Conservation (phyloP, 2,113 vertebrate species). For the Peucedramus taeniatus region DNA sequence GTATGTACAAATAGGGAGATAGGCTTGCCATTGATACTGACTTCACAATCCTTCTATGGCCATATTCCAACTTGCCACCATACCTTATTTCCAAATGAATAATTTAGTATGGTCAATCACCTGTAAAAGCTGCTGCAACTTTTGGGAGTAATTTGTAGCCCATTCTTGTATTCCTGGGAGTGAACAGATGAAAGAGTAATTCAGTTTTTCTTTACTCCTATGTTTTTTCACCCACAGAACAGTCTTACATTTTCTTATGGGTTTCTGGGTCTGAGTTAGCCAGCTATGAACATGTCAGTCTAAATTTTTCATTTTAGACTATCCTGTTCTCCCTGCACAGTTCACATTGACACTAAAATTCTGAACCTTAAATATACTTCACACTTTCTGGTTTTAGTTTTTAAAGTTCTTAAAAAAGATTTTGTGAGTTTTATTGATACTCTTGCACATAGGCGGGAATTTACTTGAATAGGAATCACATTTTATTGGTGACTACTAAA, state of each 20-base stretch:
- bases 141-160: background rate
- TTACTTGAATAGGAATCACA: background rate
- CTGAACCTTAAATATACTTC: background rate
- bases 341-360: background rate
- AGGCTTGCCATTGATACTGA: background rate
- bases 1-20: background rate
- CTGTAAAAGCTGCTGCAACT: too few relatives aligned
- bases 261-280: background rate
- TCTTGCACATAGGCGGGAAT: background rate
- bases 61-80: background rate
- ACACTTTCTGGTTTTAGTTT: background rate
- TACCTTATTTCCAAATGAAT: background rate
- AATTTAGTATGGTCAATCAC: background rate
- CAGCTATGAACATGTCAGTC: background rate
- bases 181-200: background rate
- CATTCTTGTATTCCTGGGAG: background rate
- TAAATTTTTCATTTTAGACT: background rate
- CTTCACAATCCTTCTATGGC: background rate
- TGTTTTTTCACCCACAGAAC: background rate
- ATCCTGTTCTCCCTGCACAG: background rate
- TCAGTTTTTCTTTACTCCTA: background rate
- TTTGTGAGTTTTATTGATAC: background rate
- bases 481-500: background rate
- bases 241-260: background rate
- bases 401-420: background rate